These are phyloP conservation scores for Hypsopygia costalis DNA, from an alignment of 2,888 invertebrate genomes.

Conservation along the genomic window DNA sequence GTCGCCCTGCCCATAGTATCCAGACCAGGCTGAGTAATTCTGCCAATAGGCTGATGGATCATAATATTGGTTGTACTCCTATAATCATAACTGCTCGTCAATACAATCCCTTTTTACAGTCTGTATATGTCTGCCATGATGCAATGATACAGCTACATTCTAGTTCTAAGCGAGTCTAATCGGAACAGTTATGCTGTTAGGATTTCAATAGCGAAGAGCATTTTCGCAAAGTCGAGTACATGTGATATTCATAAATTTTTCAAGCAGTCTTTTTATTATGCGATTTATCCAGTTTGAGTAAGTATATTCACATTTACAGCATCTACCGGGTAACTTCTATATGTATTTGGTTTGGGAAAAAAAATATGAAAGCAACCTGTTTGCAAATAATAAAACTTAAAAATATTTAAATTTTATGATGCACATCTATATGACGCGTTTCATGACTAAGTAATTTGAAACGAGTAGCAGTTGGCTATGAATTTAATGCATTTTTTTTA, in stretches of 20 bases:
- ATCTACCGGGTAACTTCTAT: too few relatives aligned
- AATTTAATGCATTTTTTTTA: too few relatives aligned
- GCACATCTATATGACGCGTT: too few relatives aligned
- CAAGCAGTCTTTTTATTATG: background rate
- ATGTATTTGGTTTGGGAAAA: too few relatives aligned
- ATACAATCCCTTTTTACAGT: constrained; percentile 16
- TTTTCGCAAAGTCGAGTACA: background rate
- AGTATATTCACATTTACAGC: too few relatives aligned
- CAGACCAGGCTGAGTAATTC: constrained; percentile 91
- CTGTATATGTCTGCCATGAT: constrained; percentile 7
- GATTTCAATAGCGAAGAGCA: constrained; percentile 8
- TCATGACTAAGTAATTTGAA: too few relatives aligned
- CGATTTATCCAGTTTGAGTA: too few relatives aligned
- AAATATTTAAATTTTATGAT: too few relatives aligned
- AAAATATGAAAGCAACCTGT: too few relatives aligned
- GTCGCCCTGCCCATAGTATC: constrained; percentile 86
- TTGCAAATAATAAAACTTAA: too few relatives aligned
- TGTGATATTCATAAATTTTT: background rate
- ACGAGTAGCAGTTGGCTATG: too few relatives aligned
- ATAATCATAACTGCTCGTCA: constrained; percentile 48
- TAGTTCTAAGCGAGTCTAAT: constrained; percentile 12
- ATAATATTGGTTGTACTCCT: constrained; percentile 89
- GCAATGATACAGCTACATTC: constrained; percentile 2
- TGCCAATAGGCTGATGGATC: constrained; percentile 93
- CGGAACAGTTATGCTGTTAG: constrained; percentile 7